Percentiles rank a stretch among this genome's conserved stretches.
These are phyloP conservation scores for Hecatera dysodea DNA, from an alignment of 2,888 invertebrate genomes.

Conservation along the genomic window DNA sequence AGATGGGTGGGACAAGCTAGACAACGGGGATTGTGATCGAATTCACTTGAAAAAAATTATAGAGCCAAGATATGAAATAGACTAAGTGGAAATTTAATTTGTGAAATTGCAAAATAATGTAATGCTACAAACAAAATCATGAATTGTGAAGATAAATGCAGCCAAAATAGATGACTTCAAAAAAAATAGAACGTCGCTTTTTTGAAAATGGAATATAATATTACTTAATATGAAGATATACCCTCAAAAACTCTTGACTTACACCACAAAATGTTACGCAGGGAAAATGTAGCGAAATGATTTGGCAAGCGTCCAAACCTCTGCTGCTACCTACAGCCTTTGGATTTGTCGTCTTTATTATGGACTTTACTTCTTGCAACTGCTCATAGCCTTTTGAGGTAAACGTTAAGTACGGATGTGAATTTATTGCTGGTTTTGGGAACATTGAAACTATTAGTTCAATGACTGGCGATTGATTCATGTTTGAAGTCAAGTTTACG, in stretches of 20 bases:
- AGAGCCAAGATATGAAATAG: too few relatives aligned
- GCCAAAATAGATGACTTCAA: neutral
- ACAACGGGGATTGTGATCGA: conserved; percentile 2
- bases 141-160: neutral
- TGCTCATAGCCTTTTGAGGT: conserved; percentile 59
- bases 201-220: neutral
- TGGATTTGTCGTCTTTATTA: conserved; percentile 77
- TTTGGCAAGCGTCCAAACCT: conserved; percentile 78
- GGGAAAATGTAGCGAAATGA: conserved; percentile 72
- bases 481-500: conserved; percentile 22
- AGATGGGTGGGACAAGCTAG: conserved; percentile 14
- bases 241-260: conserved; percentile 40
- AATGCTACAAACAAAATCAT: neutral
- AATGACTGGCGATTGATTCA: conserved; percentile 11
- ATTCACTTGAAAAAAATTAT: neutral
- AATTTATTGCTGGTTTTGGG: conserved; percentile 29
- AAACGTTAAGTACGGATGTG: conserved; percentile 52
- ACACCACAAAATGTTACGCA: conserved; percentile 54
- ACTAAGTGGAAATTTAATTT: neutral
- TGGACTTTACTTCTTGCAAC: conserved; percentile 68
- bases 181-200: neutral
- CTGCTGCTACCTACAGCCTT: conserved; percentile 68
- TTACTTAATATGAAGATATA: neutral
- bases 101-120: neutral
- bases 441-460: conserved; percentile 10